These are phyloP conservation scores for Staurois parvus DNA, from an alignment of 2,797 vertebrate genomes.

Conservation along the genomic window DNA sequence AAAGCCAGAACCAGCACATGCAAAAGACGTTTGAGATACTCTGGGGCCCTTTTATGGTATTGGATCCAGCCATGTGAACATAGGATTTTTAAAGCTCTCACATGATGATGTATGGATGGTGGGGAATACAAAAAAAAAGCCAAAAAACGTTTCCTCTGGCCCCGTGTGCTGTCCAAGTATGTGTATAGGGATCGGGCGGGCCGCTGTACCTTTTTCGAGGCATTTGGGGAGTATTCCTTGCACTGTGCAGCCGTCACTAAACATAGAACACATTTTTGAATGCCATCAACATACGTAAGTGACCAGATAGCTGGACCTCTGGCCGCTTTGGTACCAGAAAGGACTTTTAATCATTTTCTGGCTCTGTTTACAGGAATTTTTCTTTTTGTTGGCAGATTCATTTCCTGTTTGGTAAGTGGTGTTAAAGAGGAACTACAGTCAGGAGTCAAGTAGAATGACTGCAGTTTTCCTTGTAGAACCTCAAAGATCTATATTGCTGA, in stretches of 20 bases:
- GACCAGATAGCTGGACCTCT: too few relatives aligned
- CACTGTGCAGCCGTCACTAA: background rate
- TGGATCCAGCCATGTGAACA: conserved; percentile 15
- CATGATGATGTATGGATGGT: background rate
- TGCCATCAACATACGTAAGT: background rate
- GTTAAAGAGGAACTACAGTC: too few relatives aligned
- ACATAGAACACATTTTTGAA: background rate
- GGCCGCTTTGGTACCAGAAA: too few relatives aligned
- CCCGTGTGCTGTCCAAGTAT: background rate
- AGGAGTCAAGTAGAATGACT: too few relatives aligned
- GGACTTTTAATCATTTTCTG: too few relatives aligned
- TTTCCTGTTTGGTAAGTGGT: too few relatives aligned
- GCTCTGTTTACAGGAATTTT: too few relatives aligned
- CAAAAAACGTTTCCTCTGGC: background rate
- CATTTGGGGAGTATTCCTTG: background rate
- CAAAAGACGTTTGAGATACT: background rate
- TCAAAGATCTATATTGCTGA: too few relatives aligned
- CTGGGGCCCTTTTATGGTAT: background rate
- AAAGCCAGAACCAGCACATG: background rate
- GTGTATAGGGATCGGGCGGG: background rate
- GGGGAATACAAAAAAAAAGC: background rate
- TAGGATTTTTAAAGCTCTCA: background rate
- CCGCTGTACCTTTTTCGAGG: background rate
- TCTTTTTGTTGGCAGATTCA: too few relatives aligned
- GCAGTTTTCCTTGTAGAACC: too few relatives aligned